Conservation (phyloP, 2,888 invertebrate species). For the Lasioglossum marginatum region DNA sequence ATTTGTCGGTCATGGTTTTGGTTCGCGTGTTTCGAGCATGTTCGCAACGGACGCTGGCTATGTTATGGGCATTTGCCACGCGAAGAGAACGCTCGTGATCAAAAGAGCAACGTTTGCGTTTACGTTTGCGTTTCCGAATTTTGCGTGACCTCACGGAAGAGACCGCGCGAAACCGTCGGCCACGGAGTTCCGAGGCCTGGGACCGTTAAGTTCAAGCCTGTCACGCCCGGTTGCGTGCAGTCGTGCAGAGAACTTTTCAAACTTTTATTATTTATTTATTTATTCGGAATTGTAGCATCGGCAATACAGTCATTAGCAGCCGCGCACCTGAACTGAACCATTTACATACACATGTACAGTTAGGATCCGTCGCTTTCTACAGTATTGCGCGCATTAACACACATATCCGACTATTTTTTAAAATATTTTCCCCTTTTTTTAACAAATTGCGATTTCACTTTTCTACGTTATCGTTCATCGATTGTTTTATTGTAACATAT, state of each 20-base stretch:
- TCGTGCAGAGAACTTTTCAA: background rate
- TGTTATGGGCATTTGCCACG: background rate
- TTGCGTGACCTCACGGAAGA: background rate
- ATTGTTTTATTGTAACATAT: too few relatives aligned
- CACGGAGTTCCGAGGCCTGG: background rate
- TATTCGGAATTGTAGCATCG: background rate
- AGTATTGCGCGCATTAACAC: background rate
- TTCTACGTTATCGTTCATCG: background rate
- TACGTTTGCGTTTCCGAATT: conserved; percentile 5
- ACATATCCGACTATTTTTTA: background rate
- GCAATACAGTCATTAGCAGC: background rate
- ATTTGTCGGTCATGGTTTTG: conserved; percentile 25
- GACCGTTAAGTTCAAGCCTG: conserved; percentile 18
- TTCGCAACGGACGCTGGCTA: background rate
- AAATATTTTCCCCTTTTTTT: background rate
- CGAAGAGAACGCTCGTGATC: background rate
- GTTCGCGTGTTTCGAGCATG: conserved; percentile 12
- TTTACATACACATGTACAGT: background rate
- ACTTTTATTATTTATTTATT: background rate
- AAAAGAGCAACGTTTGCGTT: conserved; percentile 1
- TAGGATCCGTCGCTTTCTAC: background rate
- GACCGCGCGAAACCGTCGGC: background rate
- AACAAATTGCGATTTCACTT: background rate
- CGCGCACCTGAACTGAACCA: background rate
- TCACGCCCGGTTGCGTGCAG: conserved; percentile 13